These are phyloP conservation scores for Trichogramma dendrolimi DNA, from an alignment of 2,888 invertebrate genomes.

Conservation along the genomic window DNA sequence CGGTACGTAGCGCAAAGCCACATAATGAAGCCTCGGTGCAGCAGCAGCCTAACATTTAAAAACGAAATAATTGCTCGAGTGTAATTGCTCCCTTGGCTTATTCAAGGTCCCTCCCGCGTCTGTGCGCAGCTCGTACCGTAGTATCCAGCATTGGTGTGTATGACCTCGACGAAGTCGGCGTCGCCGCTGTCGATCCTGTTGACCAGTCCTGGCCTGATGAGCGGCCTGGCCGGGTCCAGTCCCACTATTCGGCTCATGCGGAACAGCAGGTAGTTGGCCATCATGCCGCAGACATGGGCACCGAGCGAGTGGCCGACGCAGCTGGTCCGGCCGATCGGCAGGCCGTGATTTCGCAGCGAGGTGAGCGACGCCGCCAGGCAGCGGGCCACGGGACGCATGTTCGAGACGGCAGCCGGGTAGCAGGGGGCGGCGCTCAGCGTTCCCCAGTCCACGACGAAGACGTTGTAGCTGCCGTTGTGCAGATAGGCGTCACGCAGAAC, in stretches of 20 bases:
- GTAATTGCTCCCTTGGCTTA: no score
- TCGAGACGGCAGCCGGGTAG: conserved; percentile 73
- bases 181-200: conserved; percentile 68
- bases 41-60: no score
- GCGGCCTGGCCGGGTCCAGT: conserved; percentile 71
- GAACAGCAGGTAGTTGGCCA: conserved; percentile 69
- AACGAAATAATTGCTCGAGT: no score
- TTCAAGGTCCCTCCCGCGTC: no score
- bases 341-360: conserved; percentile 62
- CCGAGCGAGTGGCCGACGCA: conserved; percentile 77
- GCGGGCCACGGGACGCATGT: conserved; percentile 66
- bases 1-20: no score
- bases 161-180: conserved; percentile 71
- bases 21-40: no score
- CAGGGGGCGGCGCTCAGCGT: conserved; percentile 65
- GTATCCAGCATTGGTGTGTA: conserved; percentile 76
- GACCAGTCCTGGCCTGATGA: conserved; percentile 63
- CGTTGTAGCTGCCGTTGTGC: conserved; percentile 70
- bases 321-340: conserved; percentile 63
- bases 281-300: conserved; percentile 72
- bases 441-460: conserved; percentile 77
- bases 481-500: conserved; percentile 74
- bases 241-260: conserved; percentile 71
- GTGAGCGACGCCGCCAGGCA: conserved; percentile 66
- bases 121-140: conserved; percentile 56